Evolutionary conservation across 1,140 invertebrate species (phyloP).

Genomic region (Palaemon carinicauda): DNA sequence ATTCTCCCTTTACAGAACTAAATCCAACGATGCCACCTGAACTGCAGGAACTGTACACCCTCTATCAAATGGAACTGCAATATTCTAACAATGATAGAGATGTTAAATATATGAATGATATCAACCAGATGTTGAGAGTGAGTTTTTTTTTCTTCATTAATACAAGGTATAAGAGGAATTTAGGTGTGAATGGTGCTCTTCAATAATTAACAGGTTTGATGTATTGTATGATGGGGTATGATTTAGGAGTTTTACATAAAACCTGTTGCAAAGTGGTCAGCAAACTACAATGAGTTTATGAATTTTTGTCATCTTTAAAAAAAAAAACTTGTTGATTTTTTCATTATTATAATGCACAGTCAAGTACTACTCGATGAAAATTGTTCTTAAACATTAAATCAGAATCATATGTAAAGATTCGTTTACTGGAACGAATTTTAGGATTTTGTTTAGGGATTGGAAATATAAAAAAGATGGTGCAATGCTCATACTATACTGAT

Average conservation of each 20-base stretch:
- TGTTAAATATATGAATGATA: slow-evolving; percentile 40
- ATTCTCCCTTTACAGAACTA: slow-evolving; percentile 35
- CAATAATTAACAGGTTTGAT: neutral
- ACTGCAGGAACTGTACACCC: slow-evolving; percentile 81
- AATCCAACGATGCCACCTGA: slow-evolving; percentile 73
- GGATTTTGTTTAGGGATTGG: too few species aligned
- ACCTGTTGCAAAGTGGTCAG: too few species aligned
- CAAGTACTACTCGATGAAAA: too few species aligned
- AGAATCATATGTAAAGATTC: too few species aligned
- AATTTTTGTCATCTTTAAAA: too few species aligned
- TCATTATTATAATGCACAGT: too few species aligned
- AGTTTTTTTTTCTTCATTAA: neutral
- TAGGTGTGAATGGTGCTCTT: neutral
- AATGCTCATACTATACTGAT: too few species aligned
- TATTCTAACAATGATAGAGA: slow-evolving; percentile 49
- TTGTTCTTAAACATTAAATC: too few species aligned
- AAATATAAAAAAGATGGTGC: too few species aligned
- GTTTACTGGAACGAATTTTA: too few species aligned
- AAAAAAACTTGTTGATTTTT: too few species aligned
- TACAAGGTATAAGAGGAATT: neutral
- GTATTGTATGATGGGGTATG: neutral
- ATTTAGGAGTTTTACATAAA: neutral
- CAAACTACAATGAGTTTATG: too few species aligned
- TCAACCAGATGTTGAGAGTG: slow-evolving; percentile 58
- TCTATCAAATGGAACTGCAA: slow-evolving; percentile 77